Percentiles rank a stretch among this genome's conserved stretches.
Conservation (phyloP, 1,140 invertebrate species). For the Pseudomyrmex pallidus region DNA sequence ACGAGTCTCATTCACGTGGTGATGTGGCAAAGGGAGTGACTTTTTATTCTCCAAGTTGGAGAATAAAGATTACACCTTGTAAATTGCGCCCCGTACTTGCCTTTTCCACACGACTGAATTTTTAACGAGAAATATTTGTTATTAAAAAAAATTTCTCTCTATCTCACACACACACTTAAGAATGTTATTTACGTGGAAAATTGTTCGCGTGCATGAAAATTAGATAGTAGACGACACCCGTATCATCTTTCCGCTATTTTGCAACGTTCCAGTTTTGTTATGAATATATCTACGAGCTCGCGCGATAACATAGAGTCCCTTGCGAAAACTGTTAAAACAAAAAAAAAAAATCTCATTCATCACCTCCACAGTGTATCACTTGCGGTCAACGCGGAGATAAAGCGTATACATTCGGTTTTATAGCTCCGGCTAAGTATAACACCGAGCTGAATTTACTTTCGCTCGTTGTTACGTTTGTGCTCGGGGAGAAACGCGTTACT, state of each 20-base stretch:
- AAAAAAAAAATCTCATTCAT: not conserved
- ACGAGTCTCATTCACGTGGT: too few relatives aligned
- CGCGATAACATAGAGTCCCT: not conserved
- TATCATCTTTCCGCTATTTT: not conserved
- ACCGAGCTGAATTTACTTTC: not conserved
- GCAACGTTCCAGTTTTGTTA: not conserved
- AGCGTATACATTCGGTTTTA: constrained; percentile 2
- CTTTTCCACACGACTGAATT: too few relatives aligned
- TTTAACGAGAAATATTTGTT: too few relatives aligned
- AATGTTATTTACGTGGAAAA: constrained; percentile 1
- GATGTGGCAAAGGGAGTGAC: too few relatives aligned
- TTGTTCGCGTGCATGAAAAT: not conserved
- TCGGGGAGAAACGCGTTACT: constrained; percentile 29
- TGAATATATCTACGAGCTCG: not conserved
- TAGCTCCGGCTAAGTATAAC: not conserved
- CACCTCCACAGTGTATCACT: too few relatives aligned
- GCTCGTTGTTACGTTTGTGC: constrained; percentile 3
- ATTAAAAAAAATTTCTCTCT: too few relatives aligned
- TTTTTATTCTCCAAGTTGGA: too few relatives aligned
- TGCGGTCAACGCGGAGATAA: not conserved
- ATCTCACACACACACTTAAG: not conserved
- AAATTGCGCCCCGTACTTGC: too few relatives aligned
- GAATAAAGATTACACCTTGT: too few relatives aligned
- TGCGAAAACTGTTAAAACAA: not conserved
- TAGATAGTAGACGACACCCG: not conserved